Evolutionary conservation across 37 sponge, comb jelly and placozoan species (phyloP).

Genomic region (Aphrocallistes beatrix): DNA sequence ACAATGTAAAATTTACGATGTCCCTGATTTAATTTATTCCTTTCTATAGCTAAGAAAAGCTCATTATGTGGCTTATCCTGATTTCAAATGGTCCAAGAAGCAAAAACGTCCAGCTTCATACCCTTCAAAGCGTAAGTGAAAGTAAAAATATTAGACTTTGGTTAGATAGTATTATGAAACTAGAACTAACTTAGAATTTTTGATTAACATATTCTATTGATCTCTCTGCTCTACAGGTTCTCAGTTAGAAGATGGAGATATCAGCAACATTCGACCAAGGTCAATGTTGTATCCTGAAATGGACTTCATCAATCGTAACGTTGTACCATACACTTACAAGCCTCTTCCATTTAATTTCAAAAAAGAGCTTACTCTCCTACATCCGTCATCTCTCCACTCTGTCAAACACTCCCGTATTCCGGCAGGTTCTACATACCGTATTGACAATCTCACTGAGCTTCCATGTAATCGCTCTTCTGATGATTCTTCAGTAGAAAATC

Average conservation of each 20-base stretch:
- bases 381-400: constrained; percentile 13
- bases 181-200: too few relatives aligned
- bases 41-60: constrained; percentile 4
- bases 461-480: background rate
- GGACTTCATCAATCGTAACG: background rate
- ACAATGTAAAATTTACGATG: too few relatives aligned
- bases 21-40: too few relatives aligned
- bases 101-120: background rate
- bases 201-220: too few relatives aligned
- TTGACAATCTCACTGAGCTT: background rate
- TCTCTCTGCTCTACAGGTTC: too few relatives aligned
- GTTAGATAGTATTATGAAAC: too few relatives aligned
- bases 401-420: background rate
- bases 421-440: background rate
- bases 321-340: background rate
- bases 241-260: too few relatives aligned
- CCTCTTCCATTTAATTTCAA: background rate
- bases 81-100: constrained; percentile 11
- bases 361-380: background rate
- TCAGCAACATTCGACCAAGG: background rate
- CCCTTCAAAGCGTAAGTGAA: background rate
- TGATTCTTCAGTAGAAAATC: background rate
- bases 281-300: background rate
- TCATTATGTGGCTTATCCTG: constrained; percentile 1
- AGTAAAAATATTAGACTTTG: too few relatives aligned